phyloP scores from a whole-genome alignment of 2,113 vertebrate species.

The Lasiurus borealis region DNA sequence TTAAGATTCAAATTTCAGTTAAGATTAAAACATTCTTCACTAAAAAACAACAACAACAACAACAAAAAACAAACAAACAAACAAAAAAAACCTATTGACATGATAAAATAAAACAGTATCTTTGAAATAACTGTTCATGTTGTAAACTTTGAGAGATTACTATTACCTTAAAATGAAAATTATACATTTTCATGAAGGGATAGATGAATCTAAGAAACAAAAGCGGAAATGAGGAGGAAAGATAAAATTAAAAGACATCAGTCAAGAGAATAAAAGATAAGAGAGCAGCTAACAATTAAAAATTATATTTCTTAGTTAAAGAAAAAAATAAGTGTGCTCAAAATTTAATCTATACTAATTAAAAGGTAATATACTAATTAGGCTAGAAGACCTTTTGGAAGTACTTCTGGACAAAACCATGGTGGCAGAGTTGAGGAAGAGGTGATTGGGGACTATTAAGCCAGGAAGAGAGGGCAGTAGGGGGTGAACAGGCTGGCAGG shows the following conservation, averaged over 20 bases:
- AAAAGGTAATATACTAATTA: no score
- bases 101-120: neutral
- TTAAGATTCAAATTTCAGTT: no score
- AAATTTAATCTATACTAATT: neutral
- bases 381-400: no score
- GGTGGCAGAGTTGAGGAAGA: no score
- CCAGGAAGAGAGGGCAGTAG: no score
- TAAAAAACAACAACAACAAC: no score
- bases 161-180: neutral
- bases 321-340: neutral
- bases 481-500: no score
- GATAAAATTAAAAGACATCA: neutral
- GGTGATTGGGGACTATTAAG: no score
- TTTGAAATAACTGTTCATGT: neutral
- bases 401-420: no score
- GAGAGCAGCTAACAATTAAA: neutral
- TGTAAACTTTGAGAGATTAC: neutral
- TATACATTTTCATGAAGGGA: neutral
- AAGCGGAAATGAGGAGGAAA: neutral
- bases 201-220: neutral
- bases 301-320: neutral
- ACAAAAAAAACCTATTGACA: neutral
- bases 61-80: no score
- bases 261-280: neutral
- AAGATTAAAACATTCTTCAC: neutral